These are phyloP conservation scores for Diachrysia chrysitis DNA, from an alignment of 2,888 invertebrate species.

Conservation along the genomic window DNA sequence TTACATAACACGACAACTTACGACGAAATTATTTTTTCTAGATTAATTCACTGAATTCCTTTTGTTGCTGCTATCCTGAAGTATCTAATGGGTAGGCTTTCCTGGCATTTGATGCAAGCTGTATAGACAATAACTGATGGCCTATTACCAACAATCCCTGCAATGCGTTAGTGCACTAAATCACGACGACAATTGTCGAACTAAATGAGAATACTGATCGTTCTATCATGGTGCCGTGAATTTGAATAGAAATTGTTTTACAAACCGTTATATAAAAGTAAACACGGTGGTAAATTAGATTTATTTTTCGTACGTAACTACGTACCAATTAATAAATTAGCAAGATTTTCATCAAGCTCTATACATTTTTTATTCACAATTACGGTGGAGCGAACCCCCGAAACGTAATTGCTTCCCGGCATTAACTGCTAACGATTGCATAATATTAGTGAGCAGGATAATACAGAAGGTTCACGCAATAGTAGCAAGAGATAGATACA, in stretches of 20 bases:
- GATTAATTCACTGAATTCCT: background rate
- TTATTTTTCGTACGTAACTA: background rate
- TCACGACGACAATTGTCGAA: background rate
- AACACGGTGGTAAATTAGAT: background rate
- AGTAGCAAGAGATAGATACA: background rate
- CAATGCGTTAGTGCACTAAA: background rate
- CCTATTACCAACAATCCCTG: background rate
- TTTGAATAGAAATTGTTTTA: background rate
- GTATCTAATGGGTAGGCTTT: too few relatives aligned
- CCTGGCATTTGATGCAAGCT: background rate
- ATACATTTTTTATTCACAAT: constrained; percentile 41
- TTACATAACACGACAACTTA: background rate
- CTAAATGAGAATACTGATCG: background rate
- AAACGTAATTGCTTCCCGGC: constrained; percentile 44
- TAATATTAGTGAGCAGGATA: constrained; percentile 7
- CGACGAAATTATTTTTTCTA: too few relatives aligned
- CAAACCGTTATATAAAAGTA: background rate
- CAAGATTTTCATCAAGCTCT: constrained; percentile 19
- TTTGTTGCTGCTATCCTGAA: background rate
- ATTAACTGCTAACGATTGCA: constrained; percentile 49
- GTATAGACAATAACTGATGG: background rate
- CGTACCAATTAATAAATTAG: constrained; percentile 27
- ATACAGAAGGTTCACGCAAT: constrained; percentile 15
- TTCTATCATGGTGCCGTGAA: background rate
- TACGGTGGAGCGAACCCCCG: constrained; percentile 10